phyloP scores from a whole-genome alignment of 2,113 vertebrate genomes.

The Meles meles region DNA sequence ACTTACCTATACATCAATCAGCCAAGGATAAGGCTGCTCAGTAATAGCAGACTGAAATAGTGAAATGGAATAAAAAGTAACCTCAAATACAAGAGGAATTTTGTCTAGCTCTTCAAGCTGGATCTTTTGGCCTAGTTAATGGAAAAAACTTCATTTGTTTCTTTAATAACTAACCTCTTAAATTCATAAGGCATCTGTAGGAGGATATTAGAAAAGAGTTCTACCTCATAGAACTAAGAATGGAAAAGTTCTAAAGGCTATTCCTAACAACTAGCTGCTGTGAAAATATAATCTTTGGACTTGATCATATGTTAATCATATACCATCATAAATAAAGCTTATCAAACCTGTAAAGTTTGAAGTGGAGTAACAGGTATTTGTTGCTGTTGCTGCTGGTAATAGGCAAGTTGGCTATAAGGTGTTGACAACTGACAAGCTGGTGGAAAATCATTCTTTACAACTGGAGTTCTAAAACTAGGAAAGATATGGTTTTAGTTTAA shows the following conservation, averaged over 20 bases:
- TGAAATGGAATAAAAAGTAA: not conserved
- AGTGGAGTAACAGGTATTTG: constrained; percentile 79
- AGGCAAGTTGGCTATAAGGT: constrained; percentile 78
- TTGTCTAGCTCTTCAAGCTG: not conserved
- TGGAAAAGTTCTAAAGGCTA: not conserved
- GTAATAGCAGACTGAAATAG: not conserved
- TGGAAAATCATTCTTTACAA: constrained; percentile 83
- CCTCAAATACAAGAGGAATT: not conserved
- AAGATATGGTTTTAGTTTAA: constrained; percentile 18
- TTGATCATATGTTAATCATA: not conserved
- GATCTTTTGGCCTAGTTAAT: not conserved
- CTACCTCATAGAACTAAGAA: not conserved
- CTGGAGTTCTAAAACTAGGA: constrained; percentile 89
- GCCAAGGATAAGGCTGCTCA: not conserved
- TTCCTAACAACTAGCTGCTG: not conserved
- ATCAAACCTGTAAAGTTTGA: constrained; percentile 80
- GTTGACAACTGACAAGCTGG: constrained; percentile 81
- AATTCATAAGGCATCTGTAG: not conserved
- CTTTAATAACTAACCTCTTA: not conserved
- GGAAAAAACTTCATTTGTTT: not conserved
- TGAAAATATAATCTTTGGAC: constrained; percentile 5
- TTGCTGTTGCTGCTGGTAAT: constrained; percentile 67
- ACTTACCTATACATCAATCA: not conserved
- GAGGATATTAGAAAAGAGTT: not conserved
- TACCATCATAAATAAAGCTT: not conserved